These are phyloP conservation scores for Agapornis roseicollis DNA, from an alignment of 2,113 vertebrate species.

Conservation along the genomic window DNA sequence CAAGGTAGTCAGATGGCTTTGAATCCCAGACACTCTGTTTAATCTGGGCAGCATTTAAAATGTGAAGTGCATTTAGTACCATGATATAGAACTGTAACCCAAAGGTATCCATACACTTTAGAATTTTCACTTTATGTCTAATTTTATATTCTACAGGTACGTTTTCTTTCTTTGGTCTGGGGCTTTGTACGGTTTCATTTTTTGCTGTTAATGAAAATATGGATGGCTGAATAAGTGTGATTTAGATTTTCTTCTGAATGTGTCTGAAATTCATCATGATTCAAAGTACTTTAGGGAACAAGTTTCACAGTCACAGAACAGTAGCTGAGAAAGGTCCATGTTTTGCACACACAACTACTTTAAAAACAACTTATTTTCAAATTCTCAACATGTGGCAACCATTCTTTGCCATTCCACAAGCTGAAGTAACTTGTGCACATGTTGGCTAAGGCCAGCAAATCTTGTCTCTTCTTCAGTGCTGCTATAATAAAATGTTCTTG, in stretches of 20 bases:
- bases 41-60: neutral
- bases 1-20: neutral
- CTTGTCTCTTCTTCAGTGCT: neutral
- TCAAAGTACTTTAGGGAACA: slow-evolving; percentile 5
- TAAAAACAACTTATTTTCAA: neutral
- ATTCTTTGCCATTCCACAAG: neutral
- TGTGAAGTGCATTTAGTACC: neutral
- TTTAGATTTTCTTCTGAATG: slow-evolving; percentile 2
- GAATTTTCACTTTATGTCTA: neutral
- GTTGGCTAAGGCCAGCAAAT: neutral
- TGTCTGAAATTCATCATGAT: neutral
- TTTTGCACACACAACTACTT: neutral
- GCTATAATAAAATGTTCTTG: neutral
- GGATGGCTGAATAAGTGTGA: neutral
- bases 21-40: neutral
- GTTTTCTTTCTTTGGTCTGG: neutral
- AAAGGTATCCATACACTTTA: neutral
- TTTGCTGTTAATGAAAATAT: neutral
- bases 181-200: neutral
- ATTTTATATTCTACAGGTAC: neutral
- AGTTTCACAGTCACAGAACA: slow-evolving; percentile 6
- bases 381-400: neutral
- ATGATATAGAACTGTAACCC: neutral
- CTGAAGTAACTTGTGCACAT: neutral
- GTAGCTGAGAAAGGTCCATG: neutral